These are phyloP conservation scores for Corvus hawaiiensis DNA, from an alignment of 2,113 vertebrate genomes.

Conservation along the genomic window DNA sequence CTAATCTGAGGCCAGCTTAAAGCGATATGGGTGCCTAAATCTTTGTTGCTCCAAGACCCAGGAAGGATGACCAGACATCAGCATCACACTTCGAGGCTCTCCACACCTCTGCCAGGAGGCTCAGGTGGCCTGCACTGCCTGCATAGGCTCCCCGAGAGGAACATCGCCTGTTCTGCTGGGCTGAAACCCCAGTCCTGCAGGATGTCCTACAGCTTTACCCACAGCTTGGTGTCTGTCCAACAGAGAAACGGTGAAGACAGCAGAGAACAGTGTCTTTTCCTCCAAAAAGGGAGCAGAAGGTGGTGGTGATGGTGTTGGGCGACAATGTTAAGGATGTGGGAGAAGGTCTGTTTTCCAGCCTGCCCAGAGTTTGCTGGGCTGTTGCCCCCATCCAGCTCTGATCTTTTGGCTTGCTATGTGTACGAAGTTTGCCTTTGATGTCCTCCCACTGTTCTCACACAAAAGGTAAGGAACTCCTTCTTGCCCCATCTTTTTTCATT, in stretches of 20 bases:
- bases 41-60: background rate
- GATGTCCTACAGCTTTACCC: background rate
- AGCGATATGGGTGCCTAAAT: accelerated
- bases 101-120: accelerated
- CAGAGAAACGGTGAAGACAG: accelerated
- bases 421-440: background rate
- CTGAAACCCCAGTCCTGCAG: background rate
- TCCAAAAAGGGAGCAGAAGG: background rate
- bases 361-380: background rate
- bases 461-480: background rate
- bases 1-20: background rate
- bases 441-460: background rate
- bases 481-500: background rate
- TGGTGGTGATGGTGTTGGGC: background rate
- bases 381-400: background rate
- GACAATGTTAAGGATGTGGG: accelerated
- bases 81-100: accelerated
- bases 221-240: background rate
- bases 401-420: background rate
- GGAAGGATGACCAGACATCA: background rate
- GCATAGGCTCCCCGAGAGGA: background rate
- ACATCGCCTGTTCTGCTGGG: background rate
- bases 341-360: background rate
- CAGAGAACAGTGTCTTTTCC: background rate
- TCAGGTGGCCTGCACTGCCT: background rate